A percentile compares a stretch with the other conserved stretches of the same genome.
Evolutionary conservation across 2,797 vertebrate genomes (phyloP).

Genomic region (Schizopygopsis malacanthus): DNA sequence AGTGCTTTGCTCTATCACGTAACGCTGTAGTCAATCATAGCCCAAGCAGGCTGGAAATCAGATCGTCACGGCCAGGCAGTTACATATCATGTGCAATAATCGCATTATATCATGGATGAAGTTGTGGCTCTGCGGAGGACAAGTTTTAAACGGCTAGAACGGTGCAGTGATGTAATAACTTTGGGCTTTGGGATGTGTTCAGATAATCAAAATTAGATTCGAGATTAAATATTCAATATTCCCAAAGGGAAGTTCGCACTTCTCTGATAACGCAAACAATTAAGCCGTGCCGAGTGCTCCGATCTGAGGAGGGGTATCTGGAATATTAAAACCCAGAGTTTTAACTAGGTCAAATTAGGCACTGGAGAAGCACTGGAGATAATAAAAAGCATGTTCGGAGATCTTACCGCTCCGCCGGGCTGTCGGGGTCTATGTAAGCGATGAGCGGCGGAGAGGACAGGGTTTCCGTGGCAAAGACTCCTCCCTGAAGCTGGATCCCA

Average conservation of each 20-base stretch:
- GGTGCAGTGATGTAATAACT: conserved; percentile 34
- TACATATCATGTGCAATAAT: conserved; percentile 46
- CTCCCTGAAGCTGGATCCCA: conserved; percentile 96
- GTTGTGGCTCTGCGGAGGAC: conserved; percentile 2
- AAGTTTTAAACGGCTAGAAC: conserved; percentile 30
- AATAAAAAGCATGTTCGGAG: not conserved
- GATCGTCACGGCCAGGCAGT: conserved; percentile 39
- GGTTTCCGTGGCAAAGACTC: conserved; percentile 96
- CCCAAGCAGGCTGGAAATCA: conserved; percentile 39
- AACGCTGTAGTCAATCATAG: conserved; percentile 52
- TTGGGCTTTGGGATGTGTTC: conserved; percentile 39
- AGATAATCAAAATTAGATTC: conserved; percentile 55
- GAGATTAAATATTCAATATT: conserved; percentile 54
- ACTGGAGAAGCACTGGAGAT: conserved; percentile 27
- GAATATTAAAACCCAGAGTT: conserved; percentile 27
- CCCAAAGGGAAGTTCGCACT: conserved; percentile 40
- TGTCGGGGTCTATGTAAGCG: conserved; percentile 97
- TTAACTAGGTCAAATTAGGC: conserved; percentile 33
- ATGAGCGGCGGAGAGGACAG: conserved; percentile 96
- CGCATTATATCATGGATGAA: conserved; percentile 40
- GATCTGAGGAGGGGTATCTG: not conserved
- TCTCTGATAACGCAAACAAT: conserved; percentile 56
- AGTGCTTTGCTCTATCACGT: conserved; percentile 54
- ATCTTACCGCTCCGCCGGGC: conserved; percentile 93
- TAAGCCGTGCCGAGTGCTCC: conserved; percentile 12